A percentile compares a stretch with the other conserved stretches of the same genome.
These are phyloP conservation scores for Tympanoctomys barrerae DNA, from an alignment of 2,797 vertebrate species.

Conservation along the genomic window DNA sequence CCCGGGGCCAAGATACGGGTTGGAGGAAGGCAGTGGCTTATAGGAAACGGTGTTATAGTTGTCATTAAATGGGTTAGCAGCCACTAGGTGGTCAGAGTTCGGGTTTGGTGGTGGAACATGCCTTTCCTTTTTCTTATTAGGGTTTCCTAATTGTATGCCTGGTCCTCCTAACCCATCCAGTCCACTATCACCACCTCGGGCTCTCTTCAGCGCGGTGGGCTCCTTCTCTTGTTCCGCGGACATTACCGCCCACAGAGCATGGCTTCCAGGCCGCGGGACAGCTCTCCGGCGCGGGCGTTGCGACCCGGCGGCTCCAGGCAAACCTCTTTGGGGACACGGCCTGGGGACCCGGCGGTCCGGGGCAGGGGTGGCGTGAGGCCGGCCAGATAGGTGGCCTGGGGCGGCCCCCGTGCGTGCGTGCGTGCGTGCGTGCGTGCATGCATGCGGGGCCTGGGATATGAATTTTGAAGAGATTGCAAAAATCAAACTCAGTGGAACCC, in stretches of 20 bases:
- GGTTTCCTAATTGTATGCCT: conserved; percentile 90
- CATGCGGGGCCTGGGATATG: not conserved
- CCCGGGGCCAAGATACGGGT: conserved; percentile 88
- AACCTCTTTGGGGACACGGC: not conserved
- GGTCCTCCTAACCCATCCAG: conserved; percentile 92
- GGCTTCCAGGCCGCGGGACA: conserved; percentile 85
- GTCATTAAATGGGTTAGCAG: conserved; percentile 94
- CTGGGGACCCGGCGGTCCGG: conserved; percentile 63
- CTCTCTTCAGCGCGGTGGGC: conserved; percentile 90
- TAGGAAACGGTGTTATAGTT: conserved; percentile 90
- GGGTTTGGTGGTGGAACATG: conserved; percentile 92
- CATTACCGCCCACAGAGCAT: conserved; percentile 90
- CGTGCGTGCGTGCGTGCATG: no score
- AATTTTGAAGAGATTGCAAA: not conserved
- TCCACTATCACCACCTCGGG: conserved; percentile 90
- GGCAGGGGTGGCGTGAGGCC: not conserved
- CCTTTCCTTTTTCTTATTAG: conserved; percentile 93
- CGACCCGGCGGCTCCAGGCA: conserved; percentile 26
- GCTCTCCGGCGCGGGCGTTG: conserved; percentile 78
- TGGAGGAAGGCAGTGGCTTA: conserved; percentile 88
- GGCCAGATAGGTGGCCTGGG: no score
- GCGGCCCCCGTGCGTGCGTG: no score
- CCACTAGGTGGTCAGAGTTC: conserved; percentile 92
- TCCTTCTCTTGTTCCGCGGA: conserved; percentile 92
- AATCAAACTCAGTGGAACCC: not conserved